Conservation (phyloP, 2,797 vertebrate species). For the Acanthiza pusilla region DNA sequence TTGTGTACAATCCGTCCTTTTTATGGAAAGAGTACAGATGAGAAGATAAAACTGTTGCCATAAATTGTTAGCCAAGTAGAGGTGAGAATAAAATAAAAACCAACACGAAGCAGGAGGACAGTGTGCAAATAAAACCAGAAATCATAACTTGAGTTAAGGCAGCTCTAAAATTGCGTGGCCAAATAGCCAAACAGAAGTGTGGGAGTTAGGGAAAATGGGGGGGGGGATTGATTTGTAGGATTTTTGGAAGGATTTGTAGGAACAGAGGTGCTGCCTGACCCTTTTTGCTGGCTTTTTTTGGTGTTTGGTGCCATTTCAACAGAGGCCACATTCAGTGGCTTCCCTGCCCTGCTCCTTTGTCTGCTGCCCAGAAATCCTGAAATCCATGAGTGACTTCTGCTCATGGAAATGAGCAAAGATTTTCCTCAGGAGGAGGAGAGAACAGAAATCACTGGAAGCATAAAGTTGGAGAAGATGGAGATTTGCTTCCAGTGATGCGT, state of each 20-base stretch:
- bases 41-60: neutral
- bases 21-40: neutral
- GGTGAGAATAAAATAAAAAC: neutral
- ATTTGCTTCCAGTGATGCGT: neutral
- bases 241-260: neutral
- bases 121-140: neutral
- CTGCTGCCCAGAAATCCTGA: neutral
- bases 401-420: neutral
- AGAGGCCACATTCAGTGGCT: neutral
- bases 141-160: accelerated
- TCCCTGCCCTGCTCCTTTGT: neutral
- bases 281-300: neutral
- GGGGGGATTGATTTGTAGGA: no score
- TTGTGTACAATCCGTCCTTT: neutral
- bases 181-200: neutral
- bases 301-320: neutral
- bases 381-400: neutral
- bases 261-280: neutral
- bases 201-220: accelerated
- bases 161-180: no score
- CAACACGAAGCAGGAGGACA: neutral
- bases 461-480: neutral
- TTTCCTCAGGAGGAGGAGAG: neutral
- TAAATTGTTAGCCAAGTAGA: neutral
- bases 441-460: neutral